Base-by-base conservation (phyloP, 2,888 invertebrate species). In the Cheilosia vernalis region DNA sequence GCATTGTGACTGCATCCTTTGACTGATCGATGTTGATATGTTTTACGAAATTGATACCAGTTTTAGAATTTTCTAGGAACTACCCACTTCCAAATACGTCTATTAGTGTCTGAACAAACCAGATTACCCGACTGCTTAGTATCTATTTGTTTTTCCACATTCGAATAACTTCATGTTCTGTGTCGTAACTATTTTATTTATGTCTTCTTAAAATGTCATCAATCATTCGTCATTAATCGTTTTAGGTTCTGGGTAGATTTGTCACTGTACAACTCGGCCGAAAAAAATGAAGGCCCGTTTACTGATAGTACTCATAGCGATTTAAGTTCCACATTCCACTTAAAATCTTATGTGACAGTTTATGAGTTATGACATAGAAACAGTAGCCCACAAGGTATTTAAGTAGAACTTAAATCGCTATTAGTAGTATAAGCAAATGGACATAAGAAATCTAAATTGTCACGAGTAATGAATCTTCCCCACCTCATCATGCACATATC, bases 181-280 rank as follows among this genome's bases (percentile, higher is more conserved):
- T 84, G 83, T 79, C 63, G 69, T 84, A 56, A 61, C 30, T 44
- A 40, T 67, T 64, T 27, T 60, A 37, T 9, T 64, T 21, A 51
- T 21, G 9, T 37, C 47, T 53, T 19, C 13, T 10, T 37, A 37
- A 13, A 13, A 37, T 13, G 4, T 70, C 74, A 60, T 56, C 1
- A 47, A 30, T 80, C 72, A 77, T 66, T 42, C n/a, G 10, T 51
- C 61, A 83, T 51, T 44, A 33, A 21, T n/a, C 24, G 10, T 56
- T 66, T 24, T 37, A 7, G 53, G 70, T 84, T 64, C 55, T 49
- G 74, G 70, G 74, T 69, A 63, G 79, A 84, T 78, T 78, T 83
- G 73, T 78, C 72, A 83, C 72, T 78, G 0, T 24, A 30, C 1
- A 19, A 9, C 10, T 66, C 47, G 77, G 47, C 49, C 19, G 33